phyloP scores from a whole-genome alignment of 2,113 vertebrate species.

The Hiodon tergisus region DNA sequence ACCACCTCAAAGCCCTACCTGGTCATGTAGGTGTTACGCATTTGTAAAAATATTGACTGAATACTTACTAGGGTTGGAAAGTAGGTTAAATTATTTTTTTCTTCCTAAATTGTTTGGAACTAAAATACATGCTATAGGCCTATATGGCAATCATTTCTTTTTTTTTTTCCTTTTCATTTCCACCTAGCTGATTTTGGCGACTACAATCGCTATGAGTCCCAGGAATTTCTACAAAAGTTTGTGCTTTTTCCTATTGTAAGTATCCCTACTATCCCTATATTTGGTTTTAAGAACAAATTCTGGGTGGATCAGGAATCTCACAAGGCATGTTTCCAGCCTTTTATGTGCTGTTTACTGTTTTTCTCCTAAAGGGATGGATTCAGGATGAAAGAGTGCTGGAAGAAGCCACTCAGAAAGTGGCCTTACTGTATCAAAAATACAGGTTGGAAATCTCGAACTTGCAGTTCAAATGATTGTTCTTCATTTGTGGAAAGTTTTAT shows the following conservation, averaged over 20 bases:
- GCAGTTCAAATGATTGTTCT: not conserved
- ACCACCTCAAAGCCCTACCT: no score
- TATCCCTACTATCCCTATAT: conserved; percentile 6
- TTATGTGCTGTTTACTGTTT: not conserved
- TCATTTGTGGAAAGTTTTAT: not conserved
- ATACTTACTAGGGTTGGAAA: not conserved
- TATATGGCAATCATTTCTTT: not conserved
- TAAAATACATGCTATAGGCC: not conserved
- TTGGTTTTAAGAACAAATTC: not conserved
- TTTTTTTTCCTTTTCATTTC: conserved; percentile 27
- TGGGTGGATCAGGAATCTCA: not conserved
- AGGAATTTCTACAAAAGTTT: conserved; percentile 95
- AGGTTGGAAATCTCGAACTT: conserved; percentile 59
- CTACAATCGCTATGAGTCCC: conserved; percentile 91
- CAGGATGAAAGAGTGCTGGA: conserved; percentile 93
- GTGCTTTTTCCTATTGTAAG: conserved; percentile 95
- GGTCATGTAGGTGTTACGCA: no score
- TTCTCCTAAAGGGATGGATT: conserved; percentile 76
- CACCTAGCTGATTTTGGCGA: conserved; percentile 92
- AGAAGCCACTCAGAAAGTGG: conserved; percentile 94
- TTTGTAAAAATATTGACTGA: not conserved
- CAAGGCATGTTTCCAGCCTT: not conserved
- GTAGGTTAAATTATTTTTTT: not conserved
- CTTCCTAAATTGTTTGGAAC: not conserved
- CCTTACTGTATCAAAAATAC: conserved; percentile 85